Evolutionary conservation across 2,797 vertebrate genomes (phyloP).

Genomic region (Sparidentex hasta): DNA sequence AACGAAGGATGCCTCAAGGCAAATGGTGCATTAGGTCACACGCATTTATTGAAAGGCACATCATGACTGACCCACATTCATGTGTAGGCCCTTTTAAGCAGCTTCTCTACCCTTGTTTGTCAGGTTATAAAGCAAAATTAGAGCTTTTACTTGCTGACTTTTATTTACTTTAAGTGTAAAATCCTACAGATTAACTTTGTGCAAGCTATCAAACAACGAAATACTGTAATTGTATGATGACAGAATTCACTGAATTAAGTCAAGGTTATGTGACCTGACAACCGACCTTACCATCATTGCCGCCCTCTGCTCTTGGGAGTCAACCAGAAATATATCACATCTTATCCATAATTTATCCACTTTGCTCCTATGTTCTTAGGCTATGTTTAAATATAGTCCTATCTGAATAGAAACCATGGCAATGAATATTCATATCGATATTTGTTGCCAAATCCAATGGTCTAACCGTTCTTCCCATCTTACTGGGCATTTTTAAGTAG

Average conservation of each 20-base stretch:
- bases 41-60: slow-evolving; percentile 65
- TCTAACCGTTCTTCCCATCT: not conserved
- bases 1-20: slow-evolving; percentile 58
- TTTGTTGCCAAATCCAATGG: not conserved
- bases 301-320: not conserved
- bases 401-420: not conserved
- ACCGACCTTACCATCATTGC: not conserved
- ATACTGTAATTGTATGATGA: not conserved
- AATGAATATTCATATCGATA: not conserved
- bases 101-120: slow-evolving; percentile 16
- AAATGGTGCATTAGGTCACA: slow-evolving; percentile 70
- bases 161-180: not conserved
- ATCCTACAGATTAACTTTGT: not conserved
- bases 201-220: not conserved
- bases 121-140: slow-evolving; percentile 5
- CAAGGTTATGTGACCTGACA: not conserved
- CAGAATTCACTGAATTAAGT: not conserved
- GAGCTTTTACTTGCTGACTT: not conserved
- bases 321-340: not conserved
- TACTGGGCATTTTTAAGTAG: slow-evolving; percentile 25
- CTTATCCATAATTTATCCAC: not conserved
- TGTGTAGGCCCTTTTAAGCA: slow-evolving; percentile 12
- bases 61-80: slow-evolving; percentile 75
- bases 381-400: not conserved
- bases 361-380: not conserved